Percentiles rank a stretch among this genome's conserved stretches.
These are phyloP conservation scores for Helicoverpa armigera DNA, from an alignment of 1,140 invertebrate genomes.

Conservation along the genomic window DNA sequence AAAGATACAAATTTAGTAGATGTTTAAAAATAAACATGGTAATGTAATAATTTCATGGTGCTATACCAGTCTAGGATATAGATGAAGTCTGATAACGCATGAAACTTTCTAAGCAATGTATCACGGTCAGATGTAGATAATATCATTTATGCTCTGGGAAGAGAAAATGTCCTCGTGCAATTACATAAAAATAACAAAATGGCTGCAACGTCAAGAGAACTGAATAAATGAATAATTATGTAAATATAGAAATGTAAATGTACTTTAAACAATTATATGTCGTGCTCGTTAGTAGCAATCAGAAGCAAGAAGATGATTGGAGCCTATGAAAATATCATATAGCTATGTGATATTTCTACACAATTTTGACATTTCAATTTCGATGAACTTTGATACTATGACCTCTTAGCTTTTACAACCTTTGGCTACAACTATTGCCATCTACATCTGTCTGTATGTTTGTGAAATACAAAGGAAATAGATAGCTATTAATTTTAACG, in stretches of 20 bases:
- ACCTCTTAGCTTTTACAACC: no score
- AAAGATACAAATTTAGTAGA: no score
- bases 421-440: no score
- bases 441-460: no score
- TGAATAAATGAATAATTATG: neutral
- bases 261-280: no score
- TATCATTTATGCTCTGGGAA: neutral
- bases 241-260: neutral
- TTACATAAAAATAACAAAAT: neutral
- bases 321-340: neutral
- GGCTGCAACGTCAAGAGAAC: neutral
- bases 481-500: no score
- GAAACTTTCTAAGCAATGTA: conserved; percentile 27
- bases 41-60: neutral
- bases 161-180: neutral
- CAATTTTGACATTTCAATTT: neutral
- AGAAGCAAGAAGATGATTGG: neutral
- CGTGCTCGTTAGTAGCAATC: no score
- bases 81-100: conserved; percentile 5
- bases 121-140: conserved; percentile 1
- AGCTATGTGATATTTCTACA: neutral
- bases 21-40: neutral
- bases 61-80: neutral
- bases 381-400: neutral
- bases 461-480: no score